Base-by-base conservation (phyloP, 2,113 vertebrate genomes). In the Eolophus roseicapilla region DNA sequence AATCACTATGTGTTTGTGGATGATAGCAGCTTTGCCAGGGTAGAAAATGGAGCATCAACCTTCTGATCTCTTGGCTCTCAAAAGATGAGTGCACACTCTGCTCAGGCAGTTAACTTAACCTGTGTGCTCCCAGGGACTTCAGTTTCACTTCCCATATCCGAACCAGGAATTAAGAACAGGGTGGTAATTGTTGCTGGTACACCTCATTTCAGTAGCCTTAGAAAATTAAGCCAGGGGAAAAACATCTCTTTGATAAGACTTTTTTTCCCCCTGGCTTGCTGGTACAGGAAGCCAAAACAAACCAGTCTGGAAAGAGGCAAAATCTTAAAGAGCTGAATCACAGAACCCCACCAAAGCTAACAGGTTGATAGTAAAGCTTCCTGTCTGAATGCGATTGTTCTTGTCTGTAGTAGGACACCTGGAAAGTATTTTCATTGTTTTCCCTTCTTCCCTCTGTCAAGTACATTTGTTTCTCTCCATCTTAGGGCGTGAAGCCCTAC, bases 231-330 rank as follows among this genome's bases (percentile, higher is more conserved):
- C 7, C 1, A 9, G 9, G 10, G 28, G 39, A 2, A 6, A 35
- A 88, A 70, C 23, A 55, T 37, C 39, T 52, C 68, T 94, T 92
- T 75, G 6, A 37, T 60, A 75, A 59, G 5, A 12, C 79, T 43
- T 24, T 55, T 10, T 50, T 44, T 33, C 91, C 75, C 57, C 43
- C 91, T 93, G 90, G 35, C 80, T 96, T 55, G 17, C 12, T 50
- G 31, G 46, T 50, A 80, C 35, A 87, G 64, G 81, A 97, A 97
- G 80, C 50, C 92, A 96, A 97, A 95, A 57, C 80, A 95, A 96
- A 95, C 59, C 91, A 83, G 67, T 90, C 89, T 97, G 75, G 92
- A 96, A 92, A 95, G 83, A 82, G 53, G 85, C 60, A 39, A 83
- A 10, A 49, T 92, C 13, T 4, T 55, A 35, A 89, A 86, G 59